Percentiles rank a stretch among this genome's conserved stretches.
Conservation (phyloP, 2,113 vertebrate genomes). For the Gadus macrocephalus region DNA sequence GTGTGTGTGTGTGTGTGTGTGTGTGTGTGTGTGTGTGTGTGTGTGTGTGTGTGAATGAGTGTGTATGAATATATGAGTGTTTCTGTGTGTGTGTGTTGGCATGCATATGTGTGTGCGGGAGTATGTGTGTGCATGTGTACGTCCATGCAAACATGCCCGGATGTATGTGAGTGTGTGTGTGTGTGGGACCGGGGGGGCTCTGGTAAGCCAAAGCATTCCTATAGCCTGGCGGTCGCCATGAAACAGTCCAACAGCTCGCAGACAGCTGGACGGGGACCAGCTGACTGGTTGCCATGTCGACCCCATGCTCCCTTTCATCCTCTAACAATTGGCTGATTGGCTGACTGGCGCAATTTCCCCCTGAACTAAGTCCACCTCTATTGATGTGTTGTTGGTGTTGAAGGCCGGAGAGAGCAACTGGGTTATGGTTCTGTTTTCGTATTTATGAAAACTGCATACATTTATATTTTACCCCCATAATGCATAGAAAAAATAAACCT, state of each 20-base stretch:
- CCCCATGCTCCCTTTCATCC: conserved; percentile 50
- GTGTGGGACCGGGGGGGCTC: conserved; percentile 1
- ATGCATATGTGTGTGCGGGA: no score
- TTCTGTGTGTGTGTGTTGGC: no score
- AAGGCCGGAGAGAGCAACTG: no score
- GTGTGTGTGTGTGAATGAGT: no score
- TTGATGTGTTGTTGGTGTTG: background rate
- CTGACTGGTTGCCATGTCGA: conserved; percentile 66
- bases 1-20: background rate
- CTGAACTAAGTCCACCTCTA: conserved; percentile 27
- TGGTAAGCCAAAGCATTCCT: conserved; percentile 41
- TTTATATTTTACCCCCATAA: no score
- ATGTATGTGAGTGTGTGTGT: no score
- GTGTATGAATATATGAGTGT: background rate
- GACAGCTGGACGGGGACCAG: conserved; percentile 63
- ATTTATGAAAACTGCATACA: no score
- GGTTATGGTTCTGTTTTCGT: no score
- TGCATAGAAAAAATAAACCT: no score
- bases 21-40: background rate
- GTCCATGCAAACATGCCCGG: no score
- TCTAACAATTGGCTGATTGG: conserved; percentile 42
- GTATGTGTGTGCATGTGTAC: no score
- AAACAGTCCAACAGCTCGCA: conserved; percentile 36
- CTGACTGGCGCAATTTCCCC: conserved; percentile 34
- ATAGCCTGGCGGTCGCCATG: conserved; percentile 28